Conservation (phyloP, 2,888 invertebrate species). For the Elysia crispata region DNA sequence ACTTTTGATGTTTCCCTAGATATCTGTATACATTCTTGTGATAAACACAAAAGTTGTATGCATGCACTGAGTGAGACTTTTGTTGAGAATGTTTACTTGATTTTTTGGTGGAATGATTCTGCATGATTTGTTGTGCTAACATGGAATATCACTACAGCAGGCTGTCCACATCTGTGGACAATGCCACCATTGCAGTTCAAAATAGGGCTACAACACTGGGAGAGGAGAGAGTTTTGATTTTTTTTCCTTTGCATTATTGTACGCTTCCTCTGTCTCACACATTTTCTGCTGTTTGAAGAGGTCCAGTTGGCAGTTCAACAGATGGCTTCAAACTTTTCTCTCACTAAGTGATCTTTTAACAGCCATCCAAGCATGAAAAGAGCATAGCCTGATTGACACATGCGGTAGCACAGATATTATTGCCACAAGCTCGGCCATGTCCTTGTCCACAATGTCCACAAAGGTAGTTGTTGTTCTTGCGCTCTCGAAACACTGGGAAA, state of each 20-base stretch:
- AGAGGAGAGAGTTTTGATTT: too few species aligned
- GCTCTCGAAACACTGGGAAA: constrained; percentile 1
- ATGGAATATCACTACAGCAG: too few species aligned
- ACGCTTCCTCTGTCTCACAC: not conserved
- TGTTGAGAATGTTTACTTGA: too few species aligned
- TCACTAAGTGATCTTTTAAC: constrained; percentile 5
- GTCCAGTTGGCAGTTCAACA: not conserved
- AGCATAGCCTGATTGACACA: constrained; percentile 1
- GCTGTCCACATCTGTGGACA: too few species aligned
- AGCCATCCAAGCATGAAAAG: constrained; percentile 18
- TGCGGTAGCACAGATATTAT: constrained; percentile 11
- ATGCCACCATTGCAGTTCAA: too few species aligned
- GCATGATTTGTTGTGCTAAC: too few species aligned
- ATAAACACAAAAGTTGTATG: too few species aligned
- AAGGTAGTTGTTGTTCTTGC: not conserved
- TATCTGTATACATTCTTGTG: too few species aligned
- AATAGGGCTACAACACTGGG: too few species aligned
- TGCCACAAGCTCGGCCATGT: constrained; percentile 18
- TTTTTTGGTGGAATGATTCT: too few species aligned
- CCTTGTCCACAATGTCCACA: not conserved
- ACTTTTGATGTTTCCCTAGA: too few species aligned
- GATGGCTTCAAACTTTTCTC: not conserved
- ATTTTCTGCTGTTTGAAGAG: not conserved
- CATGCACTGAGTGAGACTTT: too few species aligned
- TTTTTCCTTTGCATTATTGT: constrained; percentile 1